A percentile compares a stretch with the other conserved stretches of the same genome.
These are phyloP conservation scores for Stenotaenia linearis DNA, from an alignment of 2,888 invertebrate genomes.

Conservation along the genomic window DNA sequence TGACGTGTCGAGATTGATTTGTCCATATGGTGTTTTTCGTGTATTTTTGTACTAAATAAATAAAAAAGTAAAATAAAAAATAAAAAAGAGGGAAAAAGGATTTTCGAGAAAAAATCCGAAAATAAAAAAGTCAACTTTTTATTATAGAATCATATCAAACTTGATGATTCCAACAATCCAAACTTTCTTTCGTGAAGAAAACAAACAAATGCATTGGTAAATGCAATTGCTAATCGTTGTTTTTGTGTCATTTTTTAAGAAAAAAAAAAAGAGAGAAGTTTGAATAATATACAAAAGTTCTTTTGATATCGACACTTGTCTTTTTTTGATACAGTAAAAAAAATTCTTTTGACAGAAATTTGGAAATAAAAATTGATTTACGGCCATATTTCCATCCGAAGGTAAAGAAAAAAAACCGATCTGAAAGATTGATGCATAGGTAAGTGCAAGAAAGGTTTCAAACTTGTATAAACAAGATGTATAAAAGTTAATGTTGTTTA, in stretches of 20 bases:
- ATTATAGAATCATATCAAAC: neutral
- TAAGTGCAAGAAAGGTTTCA: neutral
- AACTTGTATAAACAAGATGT: neutral
- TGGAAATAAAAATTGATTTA: neutral
- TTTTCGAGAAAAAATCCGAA: neutral
- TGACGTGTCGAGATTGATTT: neutral
- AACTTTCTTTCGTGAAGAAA: neutral
- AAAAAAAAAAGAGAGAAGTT: neutral
- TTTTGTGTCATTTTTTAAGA: neutral
- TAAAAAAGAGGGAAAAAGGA: neutral
- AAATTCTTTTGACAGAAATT: neutral
- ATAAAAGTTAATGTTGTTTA: neutral
- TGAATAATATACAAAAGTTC: neutral
- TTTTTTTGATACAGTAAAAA: neutral
- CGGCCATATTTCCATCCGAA: neutral
- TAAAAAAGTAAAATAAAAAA: neutral
- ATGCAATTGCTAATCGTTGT: neutral
- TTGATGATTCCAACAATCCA: neutral
- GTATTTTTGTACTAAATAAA: neutral
- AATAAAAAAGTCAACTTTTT: neutral
- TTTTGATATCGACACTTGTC: neutral
- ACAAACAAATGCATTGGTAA: neutral
- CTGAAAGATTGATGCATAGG: neutral
- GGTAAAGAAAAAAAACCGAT: neutral
- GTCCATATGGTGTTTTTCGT: neutral